Evolutionary conservation across 2,888 invertebrate species (phyloP), one percentile per base, ranked within the genome.

Genomic region (Oscheius onirici): DNA sequence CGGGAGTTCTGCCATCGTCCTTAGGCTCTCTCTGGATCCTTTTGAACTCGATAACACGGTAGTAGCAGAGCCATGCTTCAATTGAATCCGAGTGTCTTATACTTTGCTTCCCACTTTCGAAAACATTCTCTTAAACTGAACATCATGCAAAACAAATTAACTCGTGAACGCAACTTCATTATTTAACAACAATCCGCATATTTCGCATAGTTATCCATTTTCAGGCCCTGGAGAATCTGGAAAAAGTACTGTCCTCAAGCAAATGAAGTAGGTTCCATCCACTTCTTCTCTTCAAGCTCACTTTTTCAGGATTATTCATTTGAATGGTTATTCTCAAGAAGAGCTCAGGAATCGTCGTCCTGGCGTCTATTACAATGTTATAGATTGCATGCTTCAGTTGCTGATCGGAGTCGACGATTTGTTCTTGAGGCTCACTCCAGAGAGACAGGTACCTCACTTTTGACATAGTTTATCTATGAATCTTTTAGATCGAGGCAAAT

Each of bases 201-300:
- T 92, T 6, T 34, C 34, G 8, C 34, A 34, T 34, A 95, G 95
- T 93, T n/a, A n/a, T n/a, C n/a, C n/a, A 97, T 26, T 74, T 74
- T 43, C 43, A 73, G 97, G 97, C 90, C 96, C 97, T 89, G 97
- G 97, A 87, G 97, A 97, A 91, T 96, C 96, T 87, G 97, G 97
- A 88, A 97, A 97, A 91, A 96, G 95, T 91, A 97, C 97, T 88
- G 96, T 97, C 91, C 95, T 97, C 86, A 97, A 97, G 92, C 97
- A 97, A 92, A 97, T 97, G 96, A 97, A 96, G 95, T 95, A 90
- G 93, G 94, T 57, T 20, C n/a, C 20, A 55, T 20, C 10, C n/a
- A 8, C 3, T 8, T 93, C 34, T n/a, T 11, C 13, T 10, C 17
- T 99, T 92, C 97, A 97, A 90, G 97, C 99, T 92, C 97, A 97